These are phyloP conservation scores for Archips xylosteana DNA, from an alignment of 2,888 invertebrate species.

Conservation along the genomic window DNA sequence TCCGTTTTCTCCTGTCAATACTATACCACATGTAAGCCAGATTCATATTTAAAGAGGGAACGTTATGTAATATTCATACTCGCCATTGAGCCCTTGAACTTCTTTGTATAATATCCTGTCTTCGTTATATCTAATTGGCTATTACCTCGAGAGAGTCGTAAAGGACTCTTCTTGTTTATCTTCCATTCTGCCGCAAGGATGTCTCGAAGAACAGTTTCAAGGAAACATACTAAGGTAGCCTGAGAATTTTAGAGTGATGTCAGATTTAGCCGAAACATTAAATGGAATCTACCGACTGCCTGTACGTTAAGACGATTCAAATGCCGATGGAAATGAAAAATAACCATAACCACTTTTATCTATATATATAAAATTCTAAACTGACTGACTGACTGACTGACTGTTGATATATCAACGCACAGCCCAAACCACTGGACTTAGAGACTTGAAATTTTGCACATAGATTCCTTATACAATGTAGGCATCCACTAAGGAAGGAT, in stretches of 20 bases:
- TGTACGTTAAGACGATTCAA: too few species aligned
- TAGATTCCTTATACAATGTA: too few species aligned
- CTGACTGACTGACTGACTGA: too few species aligned
- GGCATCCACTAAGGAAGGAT: too few species aligned
- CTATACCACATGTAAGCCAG: not conserved
- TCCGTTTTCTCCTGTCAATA: too few species aligned
- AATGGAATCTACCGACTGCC: not conserved
- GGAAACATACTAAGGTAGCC: not conserved
- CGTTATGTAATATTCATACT: not conserved
- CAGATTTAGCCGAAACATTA: slow-evolving; percentile 6
- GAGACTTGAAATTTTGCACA: too few species aligned
- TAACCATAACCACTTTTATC: too few species aligned
- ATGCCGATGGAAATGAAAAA: too few species aligned
- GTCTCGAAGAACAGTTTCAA: slow-evolving; percentile 4
- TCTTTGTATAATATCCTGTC: not conserved
- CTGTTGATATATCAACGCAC: too few species aligned
- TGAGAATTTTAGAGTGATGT: slow-evolving; percentile 10
- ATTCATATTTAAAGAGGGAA: too few species aligned
- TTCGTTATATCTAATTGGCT: not conserved
- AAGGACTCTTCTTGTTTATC: slow-evolving; percentile 5
- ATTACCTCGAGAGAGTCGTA: not conserved
- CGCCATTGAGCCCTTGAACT: not conserved
- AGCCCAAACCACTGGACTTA: too few species aligned
- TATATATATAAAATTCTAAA: too few species aligned
- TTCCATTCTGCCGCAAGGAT: slow-evolving; percentile 2